A percentile compares a stretch with the other conserved stretches of the same genome.
These are phyloP conservation scores for Ranitomeya imitator DNA, from an alignment of 2,113 vertebrate species.

Conservation along the genomic window DNA sequence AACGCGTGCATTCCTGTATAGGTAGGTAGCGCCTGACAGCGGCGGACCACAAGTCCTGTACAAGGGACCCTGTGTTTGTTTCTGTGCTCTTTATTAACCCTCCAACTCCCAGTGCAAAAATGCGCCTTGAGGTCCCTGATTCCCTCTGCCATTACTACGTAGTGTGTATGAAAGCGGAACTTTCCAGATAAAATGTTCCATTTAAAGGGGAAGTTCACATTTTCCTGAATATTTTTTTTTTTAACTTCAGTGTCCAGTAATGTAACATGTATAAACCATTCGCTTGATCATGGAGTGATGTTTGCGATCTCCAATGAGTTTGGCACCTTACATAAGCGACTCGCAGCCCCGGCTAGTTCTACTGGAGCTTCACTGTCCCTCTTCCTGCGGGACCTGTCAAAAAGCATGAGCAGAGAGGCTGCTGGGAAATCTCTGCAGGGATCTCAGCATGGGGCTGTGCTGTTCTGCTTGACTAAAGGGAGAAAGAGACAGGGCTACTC, in stretches of 20 bases:
- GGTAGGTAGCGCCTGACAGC: too few species aligned
- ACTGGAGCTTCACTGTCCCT: slow-evolving; percentile 12
- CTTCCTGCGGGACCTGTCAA: slow-evolving; percentile 41
- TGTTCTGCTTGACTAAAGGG: slow-evolving; percentile 49
- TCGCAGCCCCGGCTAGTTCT: slow-evolving; percentile 13
- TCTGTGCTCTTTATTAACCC: background rate
- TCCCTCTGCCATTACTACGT: too few species aligned
- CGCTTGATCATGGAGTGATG: background rate
- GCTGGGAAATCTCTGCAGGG: slow-evolving; percentile 42
- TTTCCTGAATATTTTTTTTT: background rate
- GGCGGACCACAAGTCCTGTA: too few species aligned
- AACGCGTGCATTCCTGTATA: too few species aligned
- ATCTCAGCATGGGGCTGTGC: slow-evolving; percentile 38
- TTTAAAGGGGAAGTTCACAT: background rate
- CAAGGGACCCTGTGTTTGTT: background rate
- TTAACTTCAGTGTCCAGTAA: background rate
- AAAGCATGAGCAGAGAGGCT: slow-evolving; percentile 23
- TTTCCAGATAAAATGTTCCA: background rate
- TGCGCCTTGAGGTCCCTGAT: background rate
- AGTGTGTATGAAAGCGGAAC: background rate
- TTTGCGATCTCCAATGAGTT: background rate
- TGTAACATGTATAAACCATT: background rate
- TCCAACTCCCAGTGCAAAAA: background rate
- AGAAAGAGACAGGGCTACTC: slow-evolving; percentile 21
- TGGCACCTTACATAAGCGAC: background rate